Evolutionary conservation across 2,113 vertebrate genomes (phyloP), one percentile per base, ranked within the genome.

Genomic region (Philantomba maxwellii): DNA sequence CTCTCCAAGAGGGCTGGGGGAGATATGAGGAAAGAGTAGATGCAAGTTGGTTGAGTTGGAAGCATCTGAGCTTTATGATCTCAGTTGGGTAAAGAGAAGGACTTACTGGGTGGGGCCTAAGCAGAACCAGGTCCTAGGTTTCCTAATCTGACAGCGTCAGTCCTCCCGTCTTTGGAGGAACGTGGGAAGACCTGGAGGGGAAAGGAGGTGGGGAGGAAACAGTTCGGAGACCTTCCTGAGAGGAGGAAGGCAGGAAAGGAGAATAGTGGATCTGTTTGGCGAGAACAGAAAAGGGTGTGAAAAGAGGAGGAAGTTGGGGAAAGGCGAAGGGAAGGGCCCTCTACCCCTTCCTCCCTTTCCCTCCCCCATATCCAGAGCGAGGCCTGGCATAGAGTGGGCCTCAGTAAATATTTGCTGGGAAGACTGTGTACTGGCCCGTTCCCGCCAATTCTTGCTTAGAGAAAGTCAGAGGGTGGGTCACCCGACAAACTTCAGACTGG

Each of bases 121-220:
- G 86, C 93, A 83, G 84, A 93, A 84, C 26, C 33, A 58, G 57
- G 47, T 21, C 19, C 45, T 66, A 86, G 80, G 70, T 23, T 58
- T 78, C 25, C 53, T 73, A 55, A 16, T 36, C 25, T 84, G 23
- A 78, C 87, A 25, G 55, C 7, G 21, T 64, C 73, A 47, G 49
- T 57, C 30, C n/a, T 7, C 3, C 1, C 19, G 43, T 83, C 60
- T 15, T 10, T 36, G 39, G 51, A 58, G 77, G 77, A 93, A 55
- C n/a, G 3, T 23, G 58, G 62, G 39, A 89, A 83, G 39, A 77
- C 33, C 19, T 17, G 28, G 30, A 81, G 39, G 45, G 36, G 33
- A 47, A 39, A 57, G 39, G 14, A 1, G 2, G 23, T 3, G 39
- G 21, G 57, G 55, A 94, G 28, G 36, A 92, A 51, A 39, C 1